Evolutionary conservation across 1,140 invertebrate genomes (phyloP).

Genomic region (Palaemon carinicauda): DNA sequence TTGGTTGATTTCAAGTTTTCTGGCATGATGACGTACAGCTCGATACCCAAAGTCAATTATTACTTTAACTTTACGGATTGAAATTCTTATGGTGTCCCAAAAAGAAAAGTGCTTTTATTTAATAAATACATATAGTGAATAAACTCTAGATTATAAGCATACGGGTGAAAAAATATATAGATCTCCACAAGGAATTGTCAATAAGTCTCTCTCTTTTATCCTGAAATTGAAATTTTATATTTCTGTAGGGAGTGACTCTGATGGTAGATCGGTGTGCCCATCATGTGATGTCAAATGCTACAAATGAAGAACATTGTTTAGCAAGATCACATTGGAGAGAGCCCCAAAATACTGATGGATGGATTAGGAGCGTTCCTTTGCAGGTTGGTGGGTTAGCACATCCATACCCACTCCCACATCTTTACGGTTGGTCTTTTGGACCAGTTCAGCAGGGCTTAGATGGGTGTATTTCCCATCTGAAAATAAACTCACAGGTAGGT

Average conservation of each 20-base stretch:
- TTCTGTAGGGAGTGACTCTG: slow-evolving; percentile 11
- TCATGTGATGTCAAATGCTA: background rate
- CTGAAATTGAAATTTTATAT: no score
- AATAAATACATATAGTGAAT: no score
- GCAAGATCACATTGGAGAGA: background rate
- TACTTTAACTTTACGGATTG: background rate
- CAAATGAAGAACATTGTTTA: slow-evolving; percentile 8
- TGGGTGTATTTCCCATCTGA: slow-evolving; percentile 31
- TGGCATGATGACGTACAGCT: no score
- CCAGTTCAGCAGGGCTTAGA: background rate
- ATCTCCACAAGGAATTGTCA: background rate
- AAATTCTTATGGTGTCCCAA: background rate
- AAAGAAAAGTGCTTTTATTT: background rate
- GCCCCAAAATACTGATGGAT: background rate
- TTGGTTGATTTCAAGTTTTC: no score
- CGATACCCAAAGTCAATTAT: no score
- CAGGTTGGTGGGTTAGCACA: slow-evolving; percentile 26
- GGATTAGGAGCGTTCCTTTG: slow-evolving; percentile 24
- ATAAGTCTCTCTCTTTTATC: background rate
- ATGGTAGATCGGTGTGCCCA: slow-evolving; percentile 26
- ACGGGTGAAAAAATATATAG: background rate
- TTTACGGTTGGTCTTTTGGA: slow-evolving; percentile 12
- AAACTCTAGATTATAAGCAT: background rate
- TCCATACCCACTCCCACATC: slow-evolving; percentile 5
- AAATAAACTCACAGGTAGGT: slow-evolving; percentile 3